These are phyloP conservation scores for Acronicta aceris DNA, from an alignment of 2,888 invertebrate genomes.

Conservation along the genomic window DNA sequence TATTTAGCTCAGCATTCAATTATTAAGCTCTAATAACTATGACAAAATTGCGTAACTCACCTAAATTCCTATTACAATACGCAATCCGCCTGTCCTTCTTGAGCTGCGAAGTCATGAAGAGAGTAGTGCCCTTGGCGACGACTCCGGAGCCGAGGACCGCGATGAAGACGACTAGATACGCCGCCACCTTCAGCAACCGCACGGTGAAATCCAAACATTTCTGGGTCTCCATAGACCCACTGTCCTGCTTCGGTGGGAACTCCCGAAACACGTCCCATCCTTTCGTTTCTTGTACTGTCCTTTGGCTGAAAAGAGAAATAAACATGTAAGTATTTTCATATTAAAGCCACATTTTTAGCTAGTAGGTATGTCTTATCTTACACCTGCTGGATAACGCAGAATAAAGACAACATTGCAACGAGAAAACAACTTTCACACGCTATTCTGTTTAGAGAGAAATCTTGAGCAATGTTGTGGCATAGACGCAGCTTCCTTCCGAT, in stretches of 20 bases:
- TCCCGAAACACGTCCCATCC: slow-evolving; percentile 99
- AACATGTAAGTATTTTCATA: slow-evolving; percentile 3
- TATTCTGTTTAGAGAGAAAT: slow-evolving; percentile 76
- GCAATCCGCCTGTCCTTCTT: slow-evolving; percentile 93
- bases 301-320: slow-evolving; percentile 90
- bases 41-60: slow-evolving; percentile 79
- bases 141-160: slow-evolving; percentile 96
- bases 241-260: slow-evolving; percentile 96
- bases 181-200: slow-evolving; percentile 94
- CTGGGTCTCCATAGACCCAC: slow-evolving; percentile 96
- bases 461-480: slow-evolving; percentile 54
- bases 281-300: slow-evolving; percentile 96
- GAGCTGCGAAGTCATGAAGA: slow-evolving; percentile 97
- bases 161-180: slow-evolving; percentile 95
- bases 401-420: slow-evolving; percentile 62
- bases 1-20: too few species aligned
- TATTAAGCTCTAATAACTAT: too few species aligned
- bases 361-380: slow-evolving; percentile 15
- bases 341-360: neutral
- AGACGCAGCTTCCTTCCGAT: slow-evolving; percentile 75
- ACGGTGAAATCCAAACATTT: slow-evolving; percentile 95
- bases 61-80: slow-evolving; percentile 96
- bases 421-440: slow-evolving; percentile 86
- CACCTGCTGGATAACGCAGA: slow-evolving; percentile 44
- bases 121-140: slow-evolving; percentile 95